Evolutionary conservation across 2,888 invertebrate genomes (phyloP), one percentile per base, ranked within the genome.

Genomic region (Dolichomitus sp.): DNA sequence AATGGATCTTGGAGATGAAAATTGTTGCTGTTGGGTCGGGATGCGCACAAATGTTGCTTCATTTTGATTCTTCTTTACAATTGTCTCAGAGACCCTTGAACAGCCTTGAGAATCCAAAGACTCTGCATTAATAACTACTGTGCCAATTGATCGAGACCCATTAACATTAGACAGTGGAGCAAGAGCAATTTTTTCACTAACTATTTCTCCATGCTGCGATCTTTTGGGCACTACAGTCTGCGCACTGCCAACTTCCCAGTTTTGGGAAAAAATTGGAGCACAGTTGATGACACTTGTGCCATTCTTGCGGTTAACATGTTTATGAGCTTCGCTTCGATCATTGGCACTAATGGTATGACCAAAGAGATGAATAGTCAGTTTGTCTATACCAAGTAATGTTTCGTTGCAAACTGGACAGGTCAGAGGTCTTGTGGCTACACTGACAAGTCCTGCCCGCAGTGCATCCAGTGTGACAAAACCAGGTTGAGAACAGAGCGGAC

Each of bases 281-380:
- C 84, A 85, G 48, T 86, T 80, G 57, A 54, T 48, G 70, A 73
- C 42, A 66, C 80, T 19, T 1, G n/a, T 14, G 40, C 27, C 42
- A 63, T 37, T 50, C 17, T 42, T 57, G 33, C 33, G n/a, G 2
- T 33, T 12, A 4, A 37, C 59, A n/a, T 37, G 2, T 33, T 83
- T 81, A n/a, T 88, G 81, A n/a, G 23, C 19, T 37, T 52, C 79
- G n/a, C 63, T 81, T 84, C 45, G 70, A 33, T 80, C 83, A 40
- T 74, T 87, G 7, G 89, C 85, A 73, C 88, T 91, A 78, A 95
- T 90, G 4, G 96, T 95, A 91, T 97, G 97, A 81, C 96, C 96
- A 90, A 97, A 97, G 85, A 98, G 94, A 93, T 98, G 97, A 90
- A 97, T 97, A 0, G 97, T 97, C 69, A 97, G 94, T 94, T 97